Evolutionary conservation across 2,113 vertebrate species (phyloP), one percentile per base, ranked within the genome.

Genomic region (Setophaga kirtlandii): DNA sequence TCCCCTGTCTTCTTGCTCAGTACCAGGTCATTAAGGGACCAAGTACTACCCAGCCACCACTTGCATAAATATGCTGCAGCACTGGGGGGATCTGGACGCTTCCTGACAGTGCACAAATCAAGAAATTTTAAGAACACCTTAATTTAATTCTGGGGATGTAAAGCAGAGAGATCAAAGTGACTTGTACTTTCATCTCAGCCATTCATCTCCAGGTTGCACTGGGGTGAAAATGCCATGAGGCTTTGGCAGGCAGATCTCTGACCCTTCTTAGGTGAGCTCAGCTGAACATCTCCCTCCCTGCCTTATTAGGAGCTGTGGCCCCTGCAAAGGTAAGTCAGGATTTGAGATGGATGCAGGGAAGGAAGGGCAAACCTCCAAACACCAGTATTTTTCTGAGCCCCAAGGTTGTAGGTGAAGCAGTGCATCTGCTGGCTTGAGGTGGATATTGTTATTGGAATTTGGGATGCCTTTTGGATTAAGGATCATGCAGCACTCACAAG

Each of bases 381-480:
- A 42, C 19, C 64, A 49, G 14, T 20, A 7, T 47, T 94, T 87
- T 78, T 93, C 30, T 83, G 52, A 84, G 52, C 90, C 96, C 76
- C 24, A 23, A 49, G 82, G 91, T 75, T 5, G 2, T 70, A 83
- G 87, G 70, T 87, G 82, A 95, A 70, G 69, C 33, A 42, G 53
- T 58, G 18, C 50, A 62, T 91, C 84, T 96, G 55, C 63, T 67
- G 87, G 42, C 59, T 94, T 75, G 47, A 75, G 42, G 42, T 81
- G 47, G 39, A 41, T 69, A 28, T n/a, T 35, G 13, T 94, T 86
- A 85, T 27, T 63, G 85, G 78, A 74, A 93, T 94, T 67, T 64
- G 52, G 87, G 76, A 96, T 96, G 83, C 93, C 88, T 95, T 93
- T 86, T 0, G 15, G 82, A 86, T 95, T 94, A 95, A 94, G 68